These are phyloP conservation scores for Callipepla californica DNA, from an alignment of 2,113 vertebrate genomes.

Conservation along the genomic window DNA sequence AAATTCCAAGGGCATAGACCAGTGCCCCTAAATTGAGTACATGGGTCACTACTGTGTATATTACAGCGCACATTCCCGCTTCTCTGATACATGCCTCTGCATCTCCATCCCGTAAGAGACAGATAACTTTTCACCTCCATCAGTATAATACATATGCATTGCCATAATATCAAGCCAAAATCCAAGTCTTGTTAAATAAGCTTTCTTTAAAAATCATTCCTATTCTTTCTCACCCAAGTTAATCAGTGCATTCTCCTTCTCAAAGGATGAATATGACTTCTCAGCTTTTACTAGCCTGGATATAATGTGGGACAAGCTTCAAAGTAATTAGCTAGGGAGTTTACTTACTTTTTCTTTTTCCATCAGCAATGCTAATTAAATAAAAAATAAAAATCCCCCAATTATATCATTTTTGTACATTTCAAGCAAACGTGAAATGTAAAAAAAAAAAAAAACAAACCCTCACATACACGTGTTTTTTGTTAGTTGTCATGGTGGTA, in stretches of 20 bases:
- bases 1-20: not conserved
- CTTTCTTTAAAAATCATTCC: not conserved
- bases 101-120: not conserved
- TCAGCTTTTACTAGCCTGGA: not conserved
- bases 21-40: not conserved
- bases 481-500: not conserved
- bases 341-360: not conserved
- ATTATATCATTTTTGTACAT: not conserved
- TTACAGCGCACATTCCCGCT: not conserved
- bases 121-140: not conserved
- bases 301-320: not conserved
- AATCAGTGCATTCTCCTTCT: not conserved
- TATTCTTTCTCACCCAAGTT: not conserved
- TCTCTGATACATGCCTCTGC: not conserved
- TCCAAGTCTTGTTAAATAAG: not conserved
- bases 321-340: not conserved
- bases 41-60: not conserved
- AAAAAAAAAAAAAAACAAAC: not conserved
- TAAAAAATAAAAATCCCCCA: not conserved
- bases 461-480: not conserved
- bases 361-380: not conserved
- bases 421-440: not conserved
- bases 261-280: not conserved
- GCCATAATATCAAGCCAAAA: not conserved
- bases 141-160: not conserved